Percentiles rank a stretch among this genome's conserved stretches.
Evolutionary conservation across 2,113 vertebrate species (phyloP).

Genomic region (Glaucidium brasilianum): DNA sequence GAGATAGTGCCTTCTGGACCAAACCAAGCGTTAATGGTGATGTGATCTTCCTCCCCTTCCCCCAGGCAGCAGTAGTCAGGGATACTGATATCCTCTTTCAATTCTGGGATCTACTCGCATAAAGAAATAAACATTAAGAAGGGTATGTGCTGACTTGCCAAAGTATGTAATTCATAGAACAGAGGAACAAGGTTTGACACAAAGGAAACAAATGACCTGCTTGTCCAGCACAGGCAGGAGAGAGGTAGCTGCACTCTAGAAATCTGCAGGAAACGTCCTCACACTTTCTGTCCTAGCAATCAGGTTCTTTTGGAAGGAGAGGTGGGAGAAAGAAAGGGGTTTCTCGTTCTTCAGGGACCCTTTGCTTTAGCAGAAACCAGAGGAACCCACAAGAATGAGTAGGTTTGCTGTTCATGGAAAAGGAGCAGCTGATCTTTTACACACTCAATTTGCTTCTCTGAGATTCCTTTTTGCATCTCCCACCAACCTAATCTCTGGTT

Average conservation of each 20-base stretch:
- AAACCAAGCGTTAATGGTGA: slow-evolving; percentile 96
- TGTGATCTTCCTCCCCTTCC: slow-evolving; percentile 87
- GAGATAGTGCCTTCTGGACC: slow-evolving; percentile 90
- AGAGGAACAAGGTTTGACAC: neutral
- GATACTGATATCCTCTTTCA: slow-evolving; percentile 89
- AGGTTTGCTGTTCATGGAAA: neutral
- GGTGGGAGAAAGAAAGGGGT: neutral
- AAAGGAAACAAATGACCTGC: neutral
- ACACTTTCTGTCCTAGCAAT: neutral
- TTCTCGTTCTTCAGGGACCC: neutral
- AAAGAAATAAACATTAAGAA: neutral
- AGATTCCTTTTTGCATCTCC: neutral
- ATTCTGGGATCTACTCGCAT: slow-evolving; percentile 84
- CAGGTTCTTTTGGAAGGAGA: neutral
- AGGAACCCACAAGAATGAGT: neutral
- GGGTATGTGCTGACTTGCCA: neutral
- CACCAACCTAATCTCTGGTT: neutral
- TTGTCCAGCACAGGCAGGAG: neutral
- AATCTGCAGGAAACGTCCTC: neutral
- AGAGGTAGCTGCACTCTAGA: neutral
- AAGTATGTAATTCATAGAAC: neutral
- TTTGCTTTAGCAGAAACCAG: neutral
- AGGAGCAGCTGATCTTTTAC: neutral
- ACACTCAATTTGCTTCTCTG: neutral
- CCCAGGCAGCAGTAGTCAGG: slow-evolving; percentile 97